Evolutionary conservation across 1,140 invertebrate genomes (phyloP).

Genomic region (Telenomus remus): DNA sequence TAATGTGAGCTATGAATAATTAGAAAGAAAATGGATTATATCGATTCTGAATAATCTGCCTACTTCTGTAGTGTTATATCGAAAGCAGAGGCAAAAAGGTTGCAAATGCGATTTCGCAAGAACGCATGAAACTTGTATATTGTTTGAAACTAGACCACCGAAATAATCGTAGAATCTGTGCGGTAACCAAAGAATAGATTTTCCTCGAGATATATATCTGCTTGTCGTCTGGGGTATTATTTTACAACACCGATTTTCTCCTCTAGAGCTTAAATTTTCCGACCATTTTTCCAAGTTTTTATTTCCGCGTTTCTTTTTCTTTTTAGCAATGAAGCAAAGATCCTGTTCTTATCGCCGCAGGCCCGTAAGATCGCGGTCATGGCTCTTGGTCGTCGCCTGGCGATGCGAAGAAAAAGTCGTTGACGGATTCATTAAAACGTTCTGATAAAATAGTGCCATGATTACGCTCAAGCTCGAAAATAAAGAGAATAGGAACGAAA

Average conservation of each 20-base stretch:
- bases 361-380: constrained; percentile 62
- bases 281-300: constrained; percentile 61
- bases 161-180: constrained; percentile 51
- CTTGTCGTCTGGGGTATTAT: constrained; percentile 42
- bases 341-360: constrained; percentile 60
- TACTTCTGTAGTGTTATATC: too few species aligned
- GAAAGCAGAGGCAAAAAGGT: too few species aligned
- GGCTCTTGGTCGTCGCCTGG: constrained; percentile 11
- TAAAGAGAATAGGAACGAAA: constrained; percentile 52
- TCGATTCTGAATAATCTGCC: too few species aligned
- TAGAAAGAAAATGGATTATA: too few species aligned
- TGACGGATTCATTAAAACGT: constrained; percentile 72
- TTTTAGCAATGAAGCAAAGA: constrained; percentile 28
- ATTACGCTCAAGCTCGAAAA: constrained; percentile 63
- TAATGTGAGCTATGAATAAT: too few species aligned
- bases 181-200: constrained; percentile 42
- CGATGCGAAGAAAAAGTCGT: constrained; percentile 54
- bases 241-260: constrained; percentile 20
- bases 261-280: constrained; percentile 39
- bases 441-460: constrained; percentile 67
- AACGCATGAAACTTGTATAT: constrained; percentile 47
- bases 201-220: constrained; percentile 38
- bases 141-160: constrained; percentile 56
- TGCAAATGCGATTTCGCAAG: constrained; percentile 1
- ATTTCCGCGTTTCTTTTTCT: constrained; percentile 56